Percentiles rank a stretch among this genome's conserved stretches.
phyloP scores from a whole-genome alignment of 1,140 invertebrate genomes.

The Doryteuthis pealeii region DNA sequence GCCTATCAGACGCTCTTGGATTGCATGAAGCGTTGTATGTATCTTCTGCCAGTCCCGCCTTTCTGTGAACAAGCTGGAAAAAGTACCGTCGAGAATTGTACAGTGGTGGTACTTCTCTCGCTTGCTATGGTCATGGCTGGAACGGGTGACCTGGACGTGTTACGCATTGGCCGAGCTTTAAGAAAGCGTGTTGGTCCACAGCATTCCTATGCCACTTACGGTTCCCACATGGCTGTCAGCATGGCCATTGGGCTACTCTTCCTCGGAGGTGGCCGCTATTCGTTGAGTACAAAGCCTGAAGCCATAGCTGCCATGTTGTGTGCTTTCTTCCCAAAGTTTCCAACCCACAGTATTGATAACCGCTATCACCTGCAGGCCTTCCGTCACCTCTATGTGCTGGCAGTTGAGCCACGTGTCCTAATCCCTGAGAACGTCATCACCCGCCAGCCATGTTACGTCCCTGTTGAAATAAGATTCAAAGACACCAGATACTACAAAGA shows the following conservation, averaged over 20 bases:
- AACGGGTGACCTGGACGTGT: conserved; percentile 84
- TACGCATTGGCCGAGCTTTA: conserved; percentile 82
- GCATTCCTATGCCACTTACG: conserved; percentile 75
- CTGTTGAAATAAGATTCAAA: conserved; percentile 68
- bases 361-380: conserved; percentile 94
- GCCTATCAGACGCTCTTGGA: conserved; percentile 64
- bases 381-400: conserved; percentile 91
- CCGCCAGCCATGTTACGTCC: conserved; percentile 71
- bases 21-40: conserved; percentile 66
- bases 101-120: conserved; percentile 80
- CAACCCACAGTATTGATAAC: conserved; percentile 94
- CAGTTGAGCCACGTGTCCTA: conserved; percentile 83
- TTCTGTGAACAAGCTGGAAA: conserved; percentile 84
- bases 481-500: conserved; percentile 62
- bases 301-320: conserved; percentile 86
- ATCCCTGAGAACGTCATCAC: conserved; percentile 84
- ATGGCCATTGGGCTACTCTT: conserved; percentile 91
- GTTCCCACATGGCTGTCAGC: conserved; percentile 90
- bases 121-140: conserved; percentile 91
- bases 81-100: conserved; percentile 84
- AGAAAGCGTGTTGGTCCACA: conserved; percentile 66
- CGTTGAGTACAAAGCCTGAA: conserved; percentile 79
- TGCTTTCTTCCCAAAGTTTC: conserved; percentile 95
- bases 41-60: conserved; percentile 67
- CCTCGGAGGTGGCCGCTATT: conserved; percentile 88